Evolutionary conservation across 2,888 invertebrate genomes (phyloP).

Genomic region (Agrochola macilenta): DNA sequence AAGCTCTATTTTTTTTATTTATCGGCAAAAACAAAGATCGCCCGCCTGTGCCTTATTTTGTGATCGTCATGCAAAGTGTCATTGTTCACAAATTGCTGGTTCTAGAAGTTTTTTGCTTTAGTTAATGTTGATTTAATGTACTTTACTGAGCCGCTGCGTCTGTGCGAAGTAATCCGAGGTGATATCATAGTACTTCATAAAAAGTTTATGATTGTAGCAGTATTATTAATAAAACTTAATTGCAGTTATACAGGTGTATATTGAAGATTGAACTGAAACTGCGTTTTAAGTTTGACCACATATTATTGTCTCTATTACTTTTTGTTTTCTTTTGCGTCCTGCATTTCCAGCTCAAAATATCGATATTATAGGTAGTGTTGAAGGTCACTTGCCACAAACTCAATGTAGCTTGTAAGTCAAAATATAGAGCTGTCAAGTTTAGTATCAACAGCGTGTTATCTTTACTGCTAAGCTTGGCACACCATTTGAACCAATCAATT

Average conservation of each 20-base stretch:
- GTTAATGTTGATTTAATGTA: conserved; percentile 52
- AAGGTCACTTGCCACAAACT: neutral
- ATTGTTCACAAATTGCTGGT: conserved; percentile 41
- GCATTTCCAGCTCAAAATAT: neutral
- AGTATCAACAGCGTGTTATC: neutral
- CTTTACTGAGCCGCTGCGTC: conserved; percentile 21
- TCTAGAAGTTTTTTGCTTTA: conserved; percentile 56
- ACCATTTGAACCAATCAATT: neutral
- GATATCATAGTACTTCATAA: conserved; percentile 51
- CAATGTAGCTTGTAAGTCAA: neutral
- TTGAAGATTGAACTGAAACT: conserved; percentile 4
- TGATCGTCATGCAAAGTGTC: conserved; percentile 49
- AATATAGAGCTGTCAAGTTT: neutral
- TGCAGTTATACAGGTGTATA: conserved; percentile 7
- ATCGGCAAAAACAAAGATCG: conserved; percentile 30
- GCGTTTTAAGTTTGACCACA: conserved; percentile 1
- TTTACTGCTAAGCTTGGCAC: neutral
- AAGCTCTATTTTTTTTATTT: conserved; percentile 36
- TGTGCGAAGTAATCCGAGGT: conserved; percentile 28
- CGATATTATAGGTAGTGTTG: neutral
- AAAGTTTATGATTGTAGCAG: conserved; percentile 33
- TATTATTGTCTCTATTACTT: neutral
- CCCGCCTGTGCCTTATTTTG: conserved; percentile 11
- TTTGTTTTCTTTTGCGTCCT: neutral
- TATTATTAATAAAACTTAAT: conserved; percentile 37